Evolutionary conservation across 2,113 vertebrate species (phyloP), one percentile per base, ranked within the genome.

Genomic region (Zeus faber): DNA sequence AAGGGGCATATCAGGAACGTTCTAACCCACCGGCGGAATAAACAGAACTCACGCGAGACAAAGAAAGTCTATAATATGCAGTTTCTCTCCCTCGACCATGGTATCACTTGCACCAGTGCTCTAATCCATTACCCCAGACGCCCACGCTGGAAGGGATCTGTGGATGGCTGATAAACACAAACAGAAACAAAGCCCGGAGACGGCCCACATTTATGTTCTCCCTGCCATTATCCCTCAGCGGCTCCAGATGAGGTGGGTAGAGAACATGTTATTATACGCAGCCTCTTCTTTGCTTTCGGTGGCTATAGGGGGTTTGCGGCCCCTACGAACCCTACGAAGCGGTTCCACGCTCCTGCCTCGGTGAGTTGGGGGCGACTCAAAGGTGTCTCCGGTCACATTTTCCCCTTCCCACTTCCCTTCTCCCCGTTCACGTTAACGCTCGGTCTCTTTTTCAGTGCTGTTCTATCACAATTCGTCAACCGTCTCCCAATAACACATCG

Each of bases 101-200:
- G 70, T 82, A 84, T 84, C 74, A 70, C 51, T 74, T 72, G 77
- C 67, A 75, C 61, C 77, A 80, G 67, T 39, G 29, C 71, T 73
- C 80, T 87, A 85, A 87, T 87, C 84, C 85, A 84, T 86, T 86
- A 82, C 80, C 82, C 83, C 16, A 66, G 66, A 83, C 81, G 68
- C 85, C 85, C 63, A 85, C 83, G 76, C 81, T 70, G 54, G 59
- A 79, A 77, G 74, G 81, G 72, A 81, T 84, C 83, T 85, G 83
- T 62, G 79, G 74, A 62, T 62, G 73, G 59, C 70, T 83, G 84
- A 89, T 85, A 87, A 86, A 86, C 73, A 78, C 72, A 74, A 82
- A 79, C 75, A 79, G 65, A 73, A 72, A 80, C 81, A 84, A 84
- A 81, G 75, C 76, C 65, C 16, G 44, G 55, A 83, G 79, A 68